Evolutionary conservation across 2,888 invertebrate species (phyloP).

Genomic region (Buathra laborator): DNA sequence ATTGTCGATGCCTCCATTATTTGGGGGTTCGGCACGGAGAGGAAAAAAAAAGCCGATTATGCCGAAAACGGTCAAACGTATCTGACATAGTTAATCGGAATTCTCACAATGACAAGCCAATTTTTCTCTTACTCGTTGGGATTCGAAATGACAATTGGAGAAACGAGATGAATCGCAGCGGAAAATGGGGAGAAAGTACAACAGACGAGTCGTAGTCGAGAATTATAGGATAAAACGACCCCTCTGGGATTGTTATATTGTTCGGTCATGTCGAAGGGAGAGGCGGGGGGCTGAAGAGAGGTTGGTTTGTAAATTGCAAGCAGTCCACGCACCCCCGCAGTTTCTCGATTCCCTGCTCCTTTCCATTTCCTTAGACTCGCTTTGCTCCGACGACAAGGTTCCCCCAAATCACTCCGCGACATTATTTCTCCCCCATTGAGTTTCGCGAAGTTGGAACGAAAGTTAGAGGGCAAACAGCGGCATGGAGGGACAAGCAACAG

Average conservation of each 20-base stretch:
- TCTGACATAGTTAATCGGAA: conserved; percentile 23
- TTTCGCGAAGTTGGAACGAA: conserved; percentile 24
- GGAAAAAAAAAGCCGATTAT: conserved; percentile 11
- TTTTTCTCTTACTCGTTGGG: conserved; percentile 26
- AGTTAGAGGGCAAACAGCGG: conserved; percentile 1
- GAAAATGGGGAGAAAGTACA: conserved; percentile 58
- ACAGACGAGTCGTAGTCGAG: conserved; percentile 46
- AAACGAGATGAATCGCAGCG: conserved; percentile 52
- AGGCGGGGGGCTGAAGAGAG: conserved; percentile 22
- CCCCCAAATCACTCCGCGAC: conserved; percentile 37
- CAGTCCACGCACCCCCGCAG: conserved; percentile 64
- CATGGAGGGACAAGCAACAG: conserved; percentile 11
- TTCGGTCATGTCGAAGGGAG: conserved; percentile 38
- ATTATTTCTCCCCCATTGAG: conserved; percentile 14
- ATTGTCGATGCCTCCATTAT: conserved; percentile 3
- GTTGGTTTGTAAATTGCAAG: conserved; percentile 60
- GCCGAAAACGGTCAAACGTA: conserved; percentile 22
- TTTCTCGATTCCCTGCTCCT: conserved; percentile 29
- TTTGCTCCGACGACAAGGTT: conserved; percentile 16
- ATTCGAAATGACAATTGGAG: conserved; percentile 55
- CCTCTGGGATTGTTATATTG: conserved; percentile 59
- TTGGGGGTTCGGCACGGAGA: not conserved
- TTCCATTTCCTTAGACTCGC: conserved; percentile 26
- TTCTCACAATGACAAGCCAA: conserved; percentile 34
- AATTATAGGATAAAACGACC: conserved; percentile 66